phyloP scores from a whole-genome alignment of 1,140 invertebrate species.

The Callitettix versicolor region DNA sequence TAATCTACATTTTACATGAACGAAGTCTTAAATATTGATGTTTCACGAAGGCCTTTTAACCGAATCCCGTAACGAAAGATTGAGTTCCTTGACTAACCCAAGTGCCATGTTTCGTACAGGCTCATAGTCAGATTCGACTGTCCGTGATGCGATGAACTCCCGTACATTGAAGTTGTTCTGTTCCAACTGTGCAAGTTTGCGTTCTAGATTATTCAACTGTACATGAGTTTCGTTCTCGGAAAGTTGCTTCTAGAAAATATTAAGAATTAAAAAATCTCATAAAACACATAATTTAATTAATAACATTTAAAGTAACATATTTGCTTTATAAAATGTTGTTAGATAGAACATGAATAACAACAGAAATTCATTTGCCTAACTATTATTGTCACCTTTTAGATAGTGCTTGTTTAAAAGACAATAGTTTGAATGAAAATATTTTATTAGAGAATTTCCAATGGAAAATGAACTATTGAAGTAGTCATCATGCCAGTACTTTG shows the following conservation, averaged over 20 bases:
- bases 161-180: constrained; percentile 50
- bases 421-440: neutral
- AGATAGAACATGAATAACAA: too few relatives aligned
- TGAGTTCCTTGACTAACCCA: constrained; percentile 21
- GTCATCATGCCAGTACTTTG: too few relatives aligned
- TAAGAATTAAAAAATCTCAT: neutral
- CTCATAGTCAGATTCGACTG: constrained; percentile 50
- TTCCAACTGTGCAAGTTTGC: constrained; percentile 51
- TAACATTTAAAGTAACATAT: too few relatives aligned
- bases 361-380: too few relatives aligned
- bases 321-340: too few relatives aligned
- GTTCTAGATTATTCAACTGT: constrained; percentile 50
- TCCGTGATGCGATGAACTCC: constrained; percentile 50
- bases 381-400: too few relatives aligned
- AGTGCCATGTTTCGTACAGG: constrained; percentile 40
- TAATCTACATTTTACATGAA: too few relatives aligned
- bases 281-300: too few relatives aligned
- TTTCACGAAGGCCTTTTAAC: neutral
- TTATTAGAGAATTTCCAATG: neutral
- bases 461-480: too few relatives aligned
- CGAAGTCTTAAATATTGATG: too few relatives aligned
- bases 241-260: constrained; percentile 39
- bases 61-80: constrained; percentile 1
- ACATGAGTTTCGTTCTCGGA: constrained; percentile 57
- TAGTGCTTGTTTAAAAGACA: neutral